phyloP scores from a whole-genome alignment of 2,888 invertebrate genomes.

The Fragum whitleyi region DNA sequence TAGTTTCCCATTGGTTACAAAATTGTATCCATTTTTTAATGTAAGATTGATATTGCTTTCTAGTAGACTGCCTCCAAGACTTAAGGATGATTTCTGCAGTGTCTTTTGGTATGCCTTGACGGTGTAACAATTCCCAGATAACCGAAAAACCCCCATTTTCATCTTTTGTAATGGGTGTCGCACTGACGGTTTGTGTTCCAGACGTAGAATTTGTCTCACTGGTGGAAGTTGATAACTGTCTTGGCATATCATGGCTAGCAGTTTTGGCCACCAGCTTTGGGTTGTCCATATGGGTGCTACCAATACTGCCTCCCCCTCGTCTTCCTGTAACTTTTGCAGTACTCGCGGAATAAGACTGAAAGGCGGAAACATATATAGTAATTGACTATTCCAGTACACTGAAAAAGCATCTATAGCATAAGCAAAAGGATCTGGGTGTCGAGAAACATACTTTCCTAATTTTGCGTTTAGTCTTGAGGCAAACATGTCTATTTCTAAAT shows the following conservation, averaged over 20 bases:
- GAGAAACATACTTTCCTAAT: constrained; percentile 28
- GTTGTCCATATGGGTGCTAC: constrained; percentile 28
- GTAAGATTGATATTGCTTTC: constrained; percentile 54
- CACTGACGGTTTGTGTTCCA: background rate
- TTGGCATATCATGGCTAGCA: background rate
- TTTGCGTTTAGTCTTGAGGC: constrained; percentile 43
- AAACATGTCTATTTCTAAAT: constrained; percentile 34
- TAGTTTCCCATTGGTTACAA: constrained; percentile 20
- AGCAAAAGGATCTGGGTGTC: constrained; percentile 27
- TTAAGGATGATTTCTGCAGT: constrained; percentile 44
- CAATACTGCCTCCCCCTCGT: constrained; percentile 33
- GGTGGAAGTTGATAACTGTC: background rate
- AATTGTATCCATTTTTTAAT: constrained; percentile 47
- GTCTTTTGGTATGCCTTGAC: constrained; percentile 42
- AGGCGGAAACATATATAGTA: constrained; percentile 47
- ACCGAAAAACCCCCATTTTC: background rate
- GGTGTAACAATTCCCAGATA: constrained; percentile 53
- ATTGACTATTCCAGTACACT: constrained; percentile 22
- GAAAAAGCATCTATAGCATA: constrained; percentile 41
- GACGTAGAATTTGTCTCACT: background rate
- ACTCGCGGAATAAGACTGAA: constrained; percentile 34
- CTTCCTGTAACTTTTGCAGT: constrained; percentile 48
- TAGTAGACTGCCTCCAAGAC: constrained; percentile 52
- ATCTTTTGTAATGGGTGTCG: background rate
- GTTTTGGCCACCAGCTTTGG: background rate